Evolutionary conservation across 2,888 invertebrate genomes (phyloP).

Genomic region (Acanthosepion esculentum): DNA sequence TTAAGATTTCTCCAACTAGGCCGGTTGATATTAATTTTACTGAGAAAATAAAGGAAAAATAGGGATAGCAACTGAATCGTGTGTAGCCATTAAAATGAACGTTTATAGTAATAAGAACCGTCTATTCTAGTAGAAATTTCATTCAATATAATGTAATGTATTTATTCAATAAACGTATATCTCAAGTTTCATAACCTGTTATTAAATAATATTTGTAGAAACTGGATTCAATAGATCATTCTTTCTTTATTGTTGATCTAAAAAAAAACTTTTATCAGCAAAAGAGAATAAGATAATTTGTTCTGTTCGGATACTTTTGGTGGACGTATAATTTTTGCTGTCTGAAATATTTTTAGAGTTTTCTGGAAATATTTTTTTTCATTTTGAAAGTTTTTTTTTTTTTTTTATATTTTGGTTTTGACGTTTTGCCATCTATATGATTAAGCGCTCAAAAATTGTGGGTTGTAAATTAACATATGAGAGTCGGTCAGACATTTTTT

Average conservation of each 20-base stretch:
- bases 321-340: neutral
- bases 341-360: neutral
- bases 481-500: neutral
- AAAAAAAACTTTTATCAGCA: neutral
- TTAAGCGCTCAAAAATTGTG: slow-evolving; percentile 3
- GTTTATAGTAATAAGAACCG: no score
- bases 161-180: no score
- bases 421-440: slow-evolving; percentile 33
- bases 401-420: neutral
- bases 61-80: no score
- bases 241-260: neutral
- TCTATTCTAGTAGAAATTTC: no score
- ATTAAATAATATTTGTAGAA: neutral
- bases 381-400: neutral
- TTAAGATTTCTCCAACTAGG: no score
- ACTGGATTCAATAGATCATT: neutral
- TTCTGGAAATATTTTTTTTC: neutral
- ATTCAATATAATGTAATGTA: no score
- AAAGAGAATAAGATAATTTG: neutral
- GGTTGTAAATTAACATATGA: slow-evolving; percentile 33
- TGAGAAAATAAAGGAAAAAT: no score
- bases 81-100: no score
- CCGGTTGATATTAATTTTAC: no score
- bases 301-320: neutral
- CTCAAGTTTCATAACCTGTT: neutral